Percentiles rank a stretch among this genome's conserved stretches.
These are phyloP conservation scores for Palaemon carinicauda DNA, from an alignment of 1,140 invertebrate genomes.

Conservation along the genomic window DNA sequence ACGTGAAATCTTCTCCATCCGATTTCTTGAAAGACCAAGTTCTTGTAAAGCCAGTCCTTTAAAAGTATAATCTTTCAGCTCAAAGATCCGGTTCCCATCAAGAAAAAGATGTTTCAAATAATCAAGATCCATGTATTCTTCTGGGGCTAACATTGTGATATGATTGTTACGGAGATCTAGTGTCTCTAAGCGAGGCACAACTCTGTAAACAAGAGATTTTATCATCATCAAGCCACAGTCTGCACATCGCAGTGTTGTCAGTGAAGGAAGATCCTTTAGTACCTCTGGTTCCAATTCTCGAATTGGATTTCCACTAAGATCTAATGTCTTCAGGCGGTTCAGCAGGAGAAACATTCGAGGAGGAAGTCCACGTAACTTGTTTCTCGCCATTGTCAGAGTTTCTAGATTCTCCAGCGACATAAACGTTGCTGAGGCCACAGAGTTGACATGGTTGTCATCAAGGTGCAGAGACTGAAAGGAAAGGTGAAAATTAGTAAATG, in stretches of 20 bases:
- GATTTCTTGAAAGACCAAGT: constrained; percentile 53
- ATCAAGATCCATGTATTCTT: constrained; percentile 63
- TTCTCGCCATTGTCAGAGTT: constrained; percentile 75
- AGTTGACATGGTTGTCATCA: constrained; percentile 67
- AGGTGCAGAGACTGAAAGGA: constrained; percentile 63
- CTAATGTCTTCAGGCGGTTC: constrained; percentile 74
- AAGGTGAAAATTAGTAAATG: background rate
- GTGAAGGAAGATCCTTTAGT: constrained; percentile 74
- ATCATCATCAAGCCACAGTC: constrained; percentile 75
- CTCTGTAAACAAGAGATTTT: constrained; percentile 73
- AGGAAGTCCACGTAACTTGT: constrained; percentile 75
- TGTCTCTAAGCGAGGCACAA: constrained; percentile 68
- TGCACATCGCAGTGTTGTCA: constrained; percentile 75
- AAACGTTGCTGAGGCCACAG: constrained; percentile 75
- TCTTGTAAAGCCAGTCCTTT: constrained; percentile 38
- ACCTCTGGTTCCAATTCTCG: constrained; percentile 77
- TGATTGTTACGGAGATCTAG: constrained; percentile 81
- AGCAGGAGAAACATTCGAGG: constrained; percentile 75
- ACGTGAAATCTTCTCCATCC: constrained; percentile 48
- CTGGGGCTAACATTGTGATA: constrained; percentile 70
- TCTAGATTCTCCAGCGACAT: constrained; percentile 72
- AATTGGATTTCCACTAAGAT: constrained; percentile 79
- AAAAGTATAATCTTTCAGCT: constrained; percentile 55
- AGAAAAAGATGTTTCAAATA: constrained; percentile 44
- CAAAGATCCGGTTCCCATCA: constrained; percentile 55